Evolutionary conservation across 2,888 invertebrate species (phyloP).

Genomic region (Oscheius sp.): DNA sequence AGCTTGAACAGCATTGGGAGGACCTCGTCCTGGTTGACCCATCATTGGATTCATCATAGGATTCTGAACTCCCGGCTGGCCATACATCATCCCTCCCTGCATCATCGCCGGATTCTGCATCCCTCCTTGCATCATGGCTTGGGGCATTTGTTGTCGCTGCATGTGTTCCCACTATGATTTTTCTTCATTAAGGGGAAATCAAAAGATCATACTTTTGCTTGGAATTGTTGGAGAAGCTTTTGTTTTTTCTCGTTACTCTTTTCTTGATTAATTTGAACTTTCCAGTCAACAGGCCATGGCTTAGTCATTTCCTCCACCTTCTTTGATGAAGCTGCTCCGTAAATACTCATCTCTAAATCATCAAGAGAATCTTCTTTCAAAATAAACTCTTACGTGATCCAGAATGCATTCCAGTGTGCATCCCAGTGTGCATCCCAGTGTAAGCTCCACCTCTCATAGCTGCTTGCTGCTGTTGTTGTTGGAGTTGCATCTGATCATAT

Average conservation of each 20-base stretch:
- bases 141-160: background rate
- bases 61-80: background rate
- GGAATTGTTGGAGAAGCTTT: background rate
- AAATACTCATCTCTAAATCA: too few species aligned
- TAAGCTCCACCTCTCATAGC: background rate
- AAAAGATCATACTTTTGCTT: background rate
- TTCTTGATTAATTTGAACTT: background rate
- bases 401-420: background rate
- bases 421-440: background rate
- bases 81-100: background rate
- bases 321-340: background rate
- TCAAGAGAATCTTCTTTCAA: background rate
- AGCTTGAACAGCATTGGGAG: background rate
- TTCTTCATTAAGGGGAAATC: background rate
- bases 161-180: background rate
- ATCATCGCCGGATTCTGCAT: slow-evolving; percentile 9
- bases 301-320: background rate
- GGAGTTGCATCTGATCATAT: too few species aligned
- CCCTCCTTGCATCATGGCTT: slow-evolving; percentile 20
- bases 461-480: background rate
- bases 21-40: background rate
- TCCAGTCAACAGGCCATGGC: background rate
- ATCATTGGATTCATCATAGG: background rate
- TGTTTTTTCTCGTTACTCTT: background rate
- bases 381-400: background rate